Evolutionary conservation across 2,888 invertebrate genomes (phyloP), one percentile per base, ranked within the genome.

Genomic region (Lycaena phlaeas): DNA sequence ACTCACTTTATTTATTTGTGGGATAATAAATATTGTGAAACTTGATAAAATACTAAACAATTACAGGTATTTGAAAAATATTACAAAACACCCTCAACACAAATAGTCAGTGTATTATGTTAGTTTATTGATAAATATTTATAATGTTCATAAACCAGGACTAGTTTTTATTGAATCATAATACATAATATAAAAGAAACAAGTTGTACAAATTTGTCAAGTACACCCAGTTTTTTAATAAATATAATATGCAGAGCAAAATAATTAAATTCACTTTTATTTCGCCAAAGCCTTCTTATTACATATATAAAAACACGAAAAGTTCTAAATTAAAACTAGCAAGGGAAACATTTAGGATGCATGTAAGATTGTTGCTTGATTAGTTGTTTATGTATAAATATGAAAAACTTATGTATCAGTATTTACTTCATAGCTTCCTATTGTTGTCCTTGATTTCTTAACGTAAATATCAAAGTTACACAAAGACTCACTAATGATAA

Each of bases 401-500:
- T 22, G 5, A 15, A 10, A 18, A 38, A 27, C 9, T 14, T 4
- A 7, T 30, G 22, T 26, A 14, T n/a, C 14, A 29, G 17, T 11
- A 38, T 17, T 26, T 14, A n/a, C n/a, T 29, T 14, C 22, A n/a
- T 25, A 9, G 11, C 11, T 22, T 22, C 14, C 14, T 30, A 25
- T 39, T 30, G 15, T 14, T n/a, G 30, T 39, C 39, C 39, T 39
- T 30, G 39, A 10, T 14, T 37, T 9, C 11, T 1, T 31, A 31
- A 39, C 29, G 14, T 30, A 31, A 30, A 26, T 29, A 39, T 30
- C 10, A 30, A 10, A 36, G 30, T 42, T 40, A 41, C 27, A 36
- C 36, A 47, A 47, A 36, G 40, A 45, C 22, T n/a, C n/a, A n/a
- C n/a, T 12, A 12, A 22, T 14, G 29, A 22, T 3, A 22, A 42